Evolutionary conservation across 2,797 vertebrate species (phyloP), one percentile per base, ranked within the genome.

Genomic region (Sebastes itinus): DNA sequence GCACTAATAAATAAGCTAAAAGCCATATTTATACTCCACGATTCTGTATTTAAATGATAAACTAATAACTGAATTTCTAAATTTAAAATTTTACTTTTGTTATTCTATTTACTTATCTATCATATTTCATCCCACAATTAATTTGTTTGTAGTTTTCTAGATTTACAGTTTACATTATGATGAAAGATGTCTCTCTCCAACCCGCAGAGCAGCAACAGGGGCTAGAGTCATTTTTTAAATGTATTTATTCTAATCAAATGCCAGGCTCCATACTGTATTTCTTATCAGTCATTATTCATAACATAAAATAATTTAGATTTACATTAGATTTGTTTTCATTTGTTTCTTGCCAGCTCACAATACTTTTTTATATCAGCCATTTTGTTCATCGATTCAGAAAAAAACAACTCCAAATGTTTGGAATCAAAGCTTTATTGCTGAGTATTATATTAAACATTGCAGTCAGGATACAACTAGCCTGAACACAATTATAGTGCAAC

Each of bases 371-470:
- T 12, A 2, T 62, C 7, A 35, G 5, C 0, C 1, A 33, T 65
- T 65, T 64, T 64, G 16, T 64, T 77, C 3, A 56, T 3, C 1
- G 2, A 55, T 25, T 55, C 22, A 35, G 7, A 46, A 22, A 25
- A n/a, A 12, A 38, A 71, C 8, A 58, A 13, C 16, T 64, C 5
- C 30, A 82, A 18, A 66, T 63, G 74, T 90, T 75, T 94, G 90
- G 89, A 94, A 92, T 94, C 88, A 95, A 94, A 92, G 90, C 93
- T 96, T 96, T 96, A 96, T 96, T 96, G 96, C 95, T 95, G 92
- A 91, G 87, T 93, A 94, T 94, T 91, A 95, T 94, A 95, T 92
- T 91, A 92, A 94, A 95, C 89, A 92, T 93, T 94, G 94, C 92
- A 92, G 87, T 94, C 93, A 92, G 92, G 88, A 78, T 91, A 85